Base-by-base conservation (phyloP, 2,113 vertebrate genomes). In the Tilapia sparmanii region DNA sequence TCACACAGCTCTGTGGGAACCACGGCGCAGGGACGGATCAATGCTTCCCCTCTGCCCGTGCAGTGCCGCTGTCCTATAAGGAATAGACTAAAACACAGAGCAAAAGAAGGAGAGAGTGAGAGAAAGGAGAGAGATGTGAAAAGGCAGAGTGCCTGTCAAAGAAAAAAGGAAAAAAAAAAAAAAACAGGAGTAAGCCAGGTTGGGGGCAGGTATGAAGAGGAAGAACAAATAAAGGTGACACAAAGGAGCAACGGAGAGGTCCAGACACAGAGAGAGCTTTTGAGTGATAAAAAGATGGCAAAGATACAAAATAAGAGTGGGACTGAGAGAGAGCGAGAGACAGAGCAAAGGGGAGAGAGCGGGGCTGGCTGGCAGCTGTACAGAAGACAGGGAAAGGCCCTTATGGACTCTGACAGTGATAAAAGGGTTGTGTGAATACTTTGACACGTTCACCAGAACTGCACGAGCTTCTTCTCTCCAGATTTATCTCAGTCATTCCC, bases 401-500 rank as follows among this genome's bases (percentile, higher is more conserved):
- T 93, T 79, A 61, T 90, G 80, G 82, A 86, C 82, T 86, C 71
- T 88, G 93, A 92, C 93, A 82, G 63, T 93, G 92, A 95, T 92
- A 80, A 93, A 94, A 91, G 89, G 85, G 63, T 92, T 91, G 76
- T 92, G 85, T 52, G 29, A 91, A 86, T 85, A 86, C 80, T 92
- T 86, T 90, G 92, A 95, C 90, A 93, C 61, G 71, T 92, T 90
- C 89, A 86, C 85, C 68, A 82, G 71, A 89, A 71, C n/a, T 85
- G 71, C 81, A 61, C 19, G 12, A 73, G 81, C 86, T 53, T 55
- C 84, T 24, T 16, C 79, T 80, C 31, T 85, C 18, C 50, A 66
- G 86, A 63, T 87, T 59, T 84, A 54, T 79, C 78, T 71, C 71
- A 78, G 50, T 85, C 80, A 7, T 26, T 54, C 68, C 54, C 80